Evolutionary conservation across 2,888 invertebrate genomes (phyloP).

Genomic region (Coenonympha glycerion): DNA sequence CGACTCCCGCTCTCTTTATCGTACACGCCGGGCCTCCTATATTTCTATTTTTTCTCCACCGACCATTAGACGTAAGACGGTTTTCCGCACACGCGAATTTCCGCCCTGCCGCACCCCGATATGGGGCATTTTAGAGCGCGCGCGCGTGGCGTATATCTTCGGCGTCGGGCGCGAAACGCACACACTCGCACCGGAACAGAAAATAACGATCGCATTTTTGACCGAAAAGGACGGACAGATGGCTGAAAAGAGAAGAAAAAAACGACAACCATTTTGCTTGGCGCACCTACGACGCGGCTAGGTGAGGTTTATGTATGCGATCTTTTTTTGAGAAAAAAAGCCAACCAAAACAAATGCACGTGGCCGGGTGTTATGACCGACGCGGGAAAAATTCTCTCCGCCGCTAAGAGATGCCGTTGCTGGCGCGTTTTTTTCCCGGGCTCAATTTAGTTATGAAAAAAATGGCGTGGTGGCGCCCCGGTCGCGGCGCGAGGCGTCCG

Average conservation of each 20-base stretch:
- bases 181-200: conserved; percentile 74
- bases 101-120: conserved; percentile 13
- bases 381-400: conserved; percentile 60
- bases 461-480: conserved; percentile 58
- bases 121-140: conserved; percentile 33
- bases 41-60: conserved; percentile 75
- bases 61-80: conserved; percentile 68
- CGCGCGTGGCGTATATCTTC: conserved; percentile 47
- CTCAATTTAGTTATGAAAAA: conserved; percentile 63
- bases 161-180: conserved; percentile 57
- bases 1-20: conserved; percentile 76
- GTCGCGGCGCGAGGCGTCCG: conserved; percentile 33
- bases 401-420: conserved; percentile 72
- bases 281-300: conserved; percentile 65
- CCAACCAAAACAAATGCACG: conserved; percentile 76
- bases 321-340: conserved; percentile 72
- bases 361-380: conserved; percentile 74
- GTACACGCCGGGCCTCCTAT: conserved; percentile 73
- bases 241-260: conserved; percentile 77
- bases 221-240: conserved; percentile 76
- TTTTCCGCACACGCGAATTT: conserved; percentile 34
- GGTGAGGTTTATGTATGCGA: conserved; percentile 70
- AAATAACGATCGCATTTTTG: conserved; percentile 78
- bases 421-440: conserved; percentile 58
- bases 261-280: conserved; percentile 75